Conservation (phyloP, 2,797 vertebrate genomes). For the Brachyrhaphis roseni region DNA sequence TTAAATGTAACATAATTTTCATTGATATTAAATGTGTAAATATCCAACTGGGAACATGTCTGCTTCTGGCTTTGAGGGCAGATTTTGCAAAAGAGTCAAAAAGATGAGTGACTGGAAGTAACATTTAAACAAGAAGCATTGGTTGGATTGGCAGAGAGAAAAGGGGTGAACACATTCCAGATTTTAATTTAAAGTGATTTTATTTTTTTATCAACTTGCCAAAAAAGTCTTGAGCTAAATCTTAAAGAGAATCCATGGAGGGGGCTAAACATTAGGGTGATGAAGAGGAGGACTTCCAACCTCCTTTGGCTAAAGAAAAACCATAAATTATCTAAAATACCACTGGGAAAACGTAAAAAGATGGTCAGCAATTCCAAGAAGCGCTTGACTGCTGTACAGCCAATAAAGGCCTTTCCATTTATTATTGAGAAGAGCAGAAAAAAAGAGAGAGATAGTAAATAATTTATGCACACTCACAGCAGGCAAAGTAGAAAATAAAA, state of each 20-base stretch:
- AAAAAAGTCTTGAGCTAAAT: not conserved
- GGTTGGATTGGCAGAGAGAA: not conserved
- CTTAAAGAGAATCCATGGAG: not conserved
- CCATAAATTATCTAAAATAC: not conserved
- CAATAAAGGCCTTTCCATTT: not conserved
- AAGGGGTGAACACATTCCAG: not conserved
- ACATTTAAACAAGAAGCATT: not conserved
- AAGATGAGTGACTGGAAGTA: not conserved
- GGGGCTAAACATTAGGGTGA: not conserved
- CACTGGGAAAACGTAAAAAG: not conserved
- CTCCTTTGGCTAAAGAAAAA: not conserved
- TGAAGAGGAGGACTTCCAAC: not conserved
- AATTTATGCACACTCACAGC: not conserved
- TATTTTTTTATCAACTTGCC: not conserved
- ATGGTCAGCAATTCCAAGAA: constrained; percentile 5
- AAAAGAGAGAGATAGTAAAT: not conserved
- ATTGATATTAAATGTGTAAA: not conserved
- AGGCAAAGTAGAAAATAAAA: not conserved
- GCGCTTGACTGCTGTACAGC: not conserved
- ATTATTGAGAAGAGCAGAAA: constrained; percentile 3
- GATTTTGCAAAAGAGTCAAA: not conserved
- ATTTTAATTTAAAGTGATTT: not conserved
- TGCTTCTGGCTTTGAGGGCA: not conserved
- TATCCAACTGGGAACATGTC: not conserved
- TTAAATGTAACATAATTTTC: not conserved